These are phyloP conservation scores for Polyommatus icarus DNA, from an alignment of 2,888 invertebrate species.

Conservation along the genomic window DNA sequence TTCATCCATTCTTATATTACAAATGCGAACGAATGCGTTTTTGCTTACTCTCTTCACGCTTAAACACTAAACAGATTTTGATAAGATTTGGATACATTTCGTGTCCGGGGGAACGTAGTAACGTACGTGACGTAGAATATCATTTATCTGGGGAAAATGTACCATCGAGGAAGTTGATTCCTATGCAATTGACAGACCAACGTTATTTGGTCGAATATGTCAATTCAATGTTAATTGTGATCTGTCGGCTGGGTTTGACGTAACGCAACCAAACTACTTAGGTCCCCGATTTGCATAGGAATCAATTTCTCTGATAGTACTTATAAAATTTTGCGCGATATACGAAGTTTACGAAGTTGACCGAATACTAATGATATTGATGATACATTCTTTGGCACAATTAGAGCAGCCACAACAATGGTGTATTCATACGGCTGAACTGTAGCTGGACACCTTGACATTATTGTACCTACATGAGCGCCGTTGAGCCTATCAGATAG, in stretches of 20 bases:
- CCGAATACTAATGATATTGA: neutral
- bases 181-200: too few species aligned
- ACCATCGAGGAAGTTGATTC: too few species aligned
- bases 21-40: neutral
- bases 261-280: too few species aligned
- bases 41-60: neutral
- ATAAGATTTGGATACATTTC: neutral
- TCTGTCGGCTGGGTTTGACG: too few species aligned
- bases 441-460: conserved; percentile 16
- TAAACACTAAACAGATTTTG: neutral
- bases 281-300: too few species aligned
- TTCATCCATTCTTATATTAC: neutral
- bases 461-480: conserved; percentile 19
- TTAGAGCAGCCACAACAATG: conserved; percentile 29
- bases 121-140: too few species aligned
- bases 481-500: conserved; percentile 11
- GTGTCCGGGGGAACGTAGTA: too few species aligned
- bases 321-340: neutral
- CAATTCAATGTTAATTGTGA: too few species aligned
- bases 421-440: conserved; percentile 23
- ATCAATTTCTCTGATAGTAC: too few species aligned
- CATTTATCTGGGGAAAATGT: neutral
- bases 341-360: too few species aligned
- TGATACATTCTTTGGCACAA: neutral
- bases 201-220: too few species aligned